Evolutionary conservation across 1,140 invertebrate genomes (phyloP).

Genomic region (Meteorus sp.): DNA sequence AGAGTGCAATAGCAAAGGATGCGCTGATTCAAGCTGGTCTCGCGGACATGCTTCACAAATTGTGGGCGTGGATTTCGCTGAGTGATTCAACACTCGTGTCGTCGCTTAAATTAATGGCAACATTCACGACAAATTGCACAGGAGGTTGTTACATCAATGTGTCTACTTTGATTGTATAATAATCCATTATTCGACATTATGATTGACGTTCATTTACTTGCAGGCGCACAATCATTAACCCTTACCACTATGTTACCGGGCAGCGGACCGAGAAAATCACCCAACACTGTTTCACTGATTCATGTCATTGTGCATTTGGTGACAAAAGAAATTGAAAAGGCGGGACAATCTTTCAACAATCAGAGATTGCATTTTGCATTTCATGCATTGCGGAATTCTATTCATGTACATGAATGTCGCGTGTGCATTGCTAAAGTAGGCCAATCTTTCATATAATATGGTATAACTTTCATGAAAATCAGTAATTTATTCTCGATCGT

Average conservation of each 20-base stretch:
- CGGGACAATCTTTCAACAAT: constrained; percentile 51
- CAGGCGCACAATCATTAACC: constrained; percentile 58
- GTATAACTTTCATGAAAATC: background rate
- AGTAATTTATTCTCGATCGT: constrained; percentile 2
- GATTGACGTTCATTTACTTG: constrained; percentile 29
- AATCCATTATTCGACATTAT: background rate
- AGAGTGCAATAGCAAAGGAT: constrained; percentile 48
- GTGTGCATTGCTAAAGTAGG: constrained; percentile 59
- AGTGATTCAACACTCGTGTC: constrained; percentile 49
- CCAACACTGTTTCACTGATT: constrained; percentile 58
- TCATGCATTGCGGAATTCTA: constrained; percentile 57
- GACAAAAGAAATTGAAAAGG: constrained; percentile 57
- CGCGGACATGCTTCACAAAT: constrained; percentile 61
- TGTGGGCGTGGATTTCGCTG: constrained; percentile 61
- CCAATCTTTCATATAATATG: no score
- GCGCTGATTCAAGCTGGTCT: constrained; percentile 51
- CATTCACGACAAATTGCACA: constrained; percentile 58
- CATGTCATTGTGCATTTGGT: constrained; percentile 56
- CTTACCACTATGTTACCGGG: constrained; percentile 60
- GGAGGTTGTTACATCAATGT: constrained; percentile 45
- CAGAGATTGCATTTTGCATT: constrained; percentile 54
- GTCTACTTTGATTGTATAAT: constrained; percentile 12
- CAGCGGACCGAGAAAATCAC: constrained; percentile 57
- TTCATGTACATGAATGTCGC: constrained; percentile 58
- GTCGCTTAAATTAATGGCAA: constrained; percentile 59